A percentile compares a stretch with the other conserved stretches of the same genome.
Conservation (phyloP, 2,888 invertebrate genomes). For the Catocala fraxini region DNA sequence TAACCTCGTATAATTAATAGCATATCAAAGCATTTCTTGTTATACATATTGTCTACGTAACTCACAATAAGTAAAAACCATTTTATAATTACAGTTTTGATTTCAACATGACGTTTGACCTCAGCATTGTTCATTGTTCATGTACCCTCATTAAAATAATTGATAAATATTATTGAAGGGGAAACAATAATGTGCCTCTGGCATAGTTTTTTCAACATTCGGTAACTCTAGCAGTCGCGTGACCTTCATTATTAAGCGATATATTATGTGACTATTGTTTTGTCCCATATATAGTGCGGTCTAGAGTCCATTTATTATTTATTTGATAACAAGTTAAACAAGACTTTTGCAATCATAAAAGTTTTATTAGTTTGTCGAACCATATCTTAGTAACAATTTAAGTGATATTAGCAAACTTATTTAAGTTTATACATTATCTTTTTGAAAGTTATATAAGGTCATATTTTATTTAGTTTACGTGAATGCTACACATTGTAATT, state of each 20-base stretch:
- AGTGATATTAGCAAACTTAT: neutral
- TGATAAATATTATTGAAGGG: constrained; percentile 53
- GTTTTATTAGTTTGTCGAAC: constrained; percentile 5
- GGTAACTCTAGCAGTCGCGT: constrained; percentile 8
- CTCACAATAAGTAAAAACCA: constrained; percentile 51
- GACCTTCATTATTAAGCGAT: constrained; percentile 29
- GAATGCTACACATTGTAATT: too few species aligned
- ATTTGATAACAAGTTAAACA: constrained; percentile 1
- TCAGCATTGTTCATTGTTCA: constrained; percentile 48
- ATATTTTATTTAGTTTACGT: neutral
- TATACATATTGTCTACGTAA: constrained; percentile 31
- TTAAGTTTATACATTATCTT: neutral
- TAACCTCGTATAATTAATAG: constrained; percentile 43
- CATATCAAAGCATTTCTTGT: constrained; percentile 35
- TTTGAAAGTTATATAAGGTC: neutral
- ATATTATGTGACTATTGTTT: constrained; percentile 16
- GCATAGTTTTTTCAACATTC: constrained; percentile 37
- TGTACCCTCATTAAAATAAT: constrained; percentile 55
- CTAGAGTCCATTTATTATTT: constrained; percentile 1
- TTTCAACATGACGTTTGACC: constrained; percentile 47
- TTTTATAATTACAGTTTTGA: constrained; percentile 51
- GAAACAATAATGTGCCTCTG: constrained; percentile 46
- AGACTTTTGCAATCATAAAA: constrained; percentile 3
- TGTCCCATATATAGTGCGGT: neutral
- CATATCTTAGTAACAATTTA: constrained; percentile 1